Evolutionary conservation across 2,113 vertebrate genomes (phyloP).

Genomic region (Charadrius vociferus): DNA sequence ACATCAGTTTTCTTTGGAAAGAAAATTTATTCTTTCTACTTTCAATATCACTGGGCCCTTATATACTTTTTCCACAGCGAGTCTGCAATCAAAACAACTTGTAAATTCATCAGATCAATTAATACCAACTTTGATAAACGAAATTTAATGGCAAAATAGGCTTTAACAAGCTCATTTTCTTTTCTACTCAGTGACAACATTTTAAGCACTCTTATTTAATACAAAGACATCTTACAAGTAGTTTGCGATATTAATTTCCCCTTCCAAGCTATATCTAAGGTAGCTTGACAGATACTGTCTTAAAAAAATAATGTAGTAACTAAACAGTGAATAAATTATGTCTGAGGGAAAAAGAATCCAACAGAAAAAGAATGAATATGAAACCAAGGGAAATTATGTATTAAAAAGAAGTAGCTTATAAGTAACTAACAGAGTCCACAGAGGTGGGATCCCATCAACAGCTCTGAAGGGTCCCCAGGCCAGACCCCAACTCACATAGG

Average conservation of each 20-base stretch:
- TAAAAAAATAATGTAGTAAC: not conserved
- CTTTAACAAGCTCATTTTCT: not conserved
- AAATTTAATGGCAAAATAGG: not conserved
- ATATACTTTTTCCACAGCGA: not conserved
- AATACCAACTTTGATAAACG: not conserved
- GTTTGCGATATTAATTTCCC: not conserved
- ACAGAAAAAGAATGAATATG: not conserved
- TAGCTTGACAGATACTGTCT: not conserved
- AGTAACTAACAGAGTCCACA: not conserved
- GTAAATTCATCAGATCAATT: not conserved
- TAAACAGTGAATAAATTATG: not conserved
- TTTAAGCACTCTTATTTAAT: not conserved
- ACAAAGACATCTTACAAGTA: not conserved
- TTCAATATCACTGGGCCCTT: not conserved
- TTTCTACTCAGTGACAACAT: not conserved
- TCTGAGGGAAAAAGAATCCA: accelerated
- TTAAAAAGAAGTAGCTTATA: not conserved
- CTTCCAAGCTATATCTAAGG: not conserved
- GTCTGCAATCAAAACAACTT: not conserved
- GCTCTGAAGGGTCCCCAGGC: not conserved
- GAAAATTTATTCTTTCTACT: not conserved
- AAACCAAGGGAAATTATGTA: not conserved
- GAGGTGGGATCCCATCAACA: not conserved
- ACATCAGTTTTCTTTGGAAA: not conserved
- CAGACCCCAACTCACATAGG: not conserved